phyloP scores from a whole-genome alignment of 2,113 vertebrate genomes.

The Thunnus maccoyii region DNA sequence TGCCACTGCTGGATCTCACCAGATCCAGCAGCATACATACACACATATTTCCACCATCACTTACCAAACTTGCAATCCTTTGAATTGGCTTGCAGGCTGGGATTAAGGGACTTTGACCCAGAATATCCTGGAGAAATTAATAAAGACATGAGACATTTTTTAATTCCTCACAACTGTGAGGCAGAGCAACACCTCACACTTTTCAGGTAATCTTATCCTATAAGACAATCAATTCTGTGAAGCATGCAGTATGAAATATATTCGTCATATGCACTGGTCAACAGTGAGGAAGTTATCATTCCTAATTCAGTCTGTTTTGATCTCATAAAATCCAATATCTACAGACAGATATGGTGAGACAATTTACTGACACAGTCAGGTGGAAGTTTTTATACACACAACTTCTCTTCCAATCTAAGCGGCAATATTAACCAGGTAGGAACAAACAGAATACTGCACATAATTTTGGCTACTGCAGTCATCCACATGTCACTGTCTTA shows the following conservation, averaged over 20 bases:
- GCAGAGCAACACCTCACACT: not conserved
- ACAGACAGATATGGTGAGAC: not conserved
- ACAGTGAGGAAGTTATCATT: not conserved
- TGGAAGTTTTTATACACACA: not conserved
- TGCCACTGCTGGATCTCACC: slow-evolving; percentile 23
- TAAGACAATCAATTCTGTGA: too few species aligned
- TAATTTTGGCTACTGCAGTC: too few species aligned
- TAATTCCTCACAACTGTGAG: not conserved
- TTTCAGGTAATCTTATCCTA: not conserved
- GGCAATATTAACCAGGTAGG: not conserved
- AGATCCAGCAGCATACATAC: not conserved
- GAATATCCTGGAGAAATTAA: slow-evolving; percentile 40
- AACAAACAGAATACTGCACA: not conserved
- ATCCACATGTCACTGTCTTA: too few species aligned
- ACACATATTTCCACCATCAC: not conserved
- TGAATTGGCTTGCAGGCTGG: slow-evolving; percentile 31
- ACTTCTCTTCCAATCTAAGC: not conserved
- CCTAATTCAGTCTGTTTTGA: not conserved
- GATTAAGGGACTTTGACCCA: slow-evolving; percentile 45
- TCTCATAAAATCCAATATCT: not conserved
- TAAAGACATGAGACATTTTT: slow-evolving; percentile 28
- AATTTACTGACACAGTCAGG: not conserved
- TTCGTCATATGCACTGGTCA: not conserved
- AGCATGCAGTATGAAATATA: too few species aligned
- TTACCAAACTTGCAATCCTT: slow-evolving; percentile 10